phyloP scores from a whole-genome alignment of 2,888 invertebrate genomes.

The Syrphus vitripennis region DNA sequence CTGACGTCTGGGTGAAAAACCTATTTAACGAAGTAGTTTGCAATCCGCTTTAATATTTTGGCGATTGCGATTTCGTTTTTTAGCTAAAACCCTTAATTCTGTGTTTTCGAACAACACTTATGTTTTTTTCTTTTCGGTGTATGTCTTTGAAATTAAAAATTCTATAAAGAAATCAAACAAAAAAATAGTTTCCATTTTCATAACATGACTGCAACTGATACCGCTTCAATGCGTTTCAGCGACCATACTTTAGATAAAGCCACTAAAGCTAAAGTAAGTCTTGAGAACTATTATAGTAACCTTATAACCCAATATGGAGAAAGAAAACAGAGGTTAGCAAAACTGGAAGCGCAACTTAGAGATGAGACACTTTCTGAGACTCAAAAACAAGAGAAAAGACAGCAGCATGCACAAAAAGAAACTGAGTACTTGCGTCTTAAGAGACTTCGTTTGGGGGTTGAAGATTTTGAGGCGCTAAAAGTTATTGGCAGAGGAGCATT shows the following conservation, averaged over 20 bases:
- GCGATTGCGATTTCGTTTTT: no score
- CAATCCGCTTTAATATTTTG: no score
- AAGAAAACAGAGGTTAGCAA: slow-evolving; percentile 95
- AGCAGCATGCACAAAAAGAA: slow-evolving; percentile 98
- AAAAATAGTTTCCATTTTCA: no score
- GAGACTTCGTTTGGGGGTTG: slow-evolving; percentile 96
- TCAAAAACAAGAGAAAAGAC: slow-evolving; percentile 92
- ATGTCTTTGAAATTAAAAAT: no score
- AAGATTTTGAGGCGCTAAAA: slow-evolving; percentile 99
- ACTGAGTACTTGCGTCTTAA: slow-evolving; percentile 98
- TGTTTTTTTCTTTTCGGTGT: no score
- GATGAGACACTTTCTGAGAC: slow-evolving; percentile 97
- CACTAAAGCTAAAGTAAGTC: slow-evolving; percentile 98
- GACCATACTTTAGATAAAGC: slow-evolving; percentile 99
- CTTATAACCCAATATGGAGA: slow-evolving; percentile 98
- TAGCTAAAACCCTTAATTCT: no score
- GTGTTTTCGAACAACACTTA: no score
- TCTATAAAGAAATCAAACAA: no score
- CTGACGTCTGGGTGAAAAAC: no score
- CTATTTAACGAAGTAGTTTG: no score
- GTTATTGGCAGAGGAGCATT: slow-evolving; percentile 96
- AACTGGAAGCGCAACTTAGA: slow-evolving; percentile 97
- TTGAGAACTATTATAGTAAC: slow-evolving; percentile 99
- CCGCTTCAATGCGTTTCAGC: slow-evolving; percentile 91
- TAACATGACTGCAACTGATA: slow-evolving; percentile 75